Evolutionary conservation across 1,140 invertebrate genomes (phyloP).

Genomic region (Sarcophaga peregrina): DNA sequence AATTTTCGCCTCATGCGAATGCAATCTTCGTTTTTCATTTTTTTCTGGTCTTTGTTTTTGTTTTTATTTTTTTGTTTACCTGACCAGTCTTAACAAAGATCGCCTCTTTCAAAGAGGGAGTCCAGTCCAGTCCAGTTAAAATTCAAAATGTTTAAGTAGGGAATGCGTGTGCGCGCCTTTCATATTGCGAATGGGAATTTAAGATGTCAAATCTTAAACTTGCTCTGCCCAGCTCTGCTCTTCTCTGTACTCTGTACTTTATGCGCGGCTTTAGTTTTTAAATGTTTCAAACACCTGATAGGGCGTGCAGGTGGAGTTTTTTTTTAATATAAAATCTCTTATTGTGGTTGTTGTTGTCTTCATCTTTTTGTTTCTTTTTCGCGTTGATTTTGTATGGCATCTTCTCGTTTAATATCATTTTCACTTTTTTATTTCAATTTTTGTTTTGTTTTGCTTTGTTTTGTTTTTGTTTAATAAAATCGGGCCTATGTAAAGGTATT

Average conservation of each 20-base stretch:
- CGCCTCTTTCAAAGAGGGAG: neutral
- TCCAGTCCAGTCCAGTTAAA: neutral
- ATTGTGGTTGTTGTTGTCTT: no score
- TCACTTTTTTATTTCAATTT: constrained; percentile 1
- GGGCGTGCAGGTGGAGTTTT: constrained; percentile 39
- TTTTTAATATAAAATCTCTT: neutral
- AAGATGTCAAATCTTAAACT: constrained; percentile 35
- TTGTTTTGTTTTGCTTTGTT: no score
- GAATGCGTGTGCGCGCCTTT: neutral
- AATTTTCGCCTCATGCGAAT: constrained; percentile 42
- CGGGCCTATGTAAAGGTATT: neutral
- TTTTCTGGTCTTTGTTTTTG: neutral
- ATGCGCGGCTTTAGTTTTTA: constrained; percentile 30
- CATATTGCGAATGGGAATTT: neutral
- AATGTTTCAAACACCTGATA: constrained; percentile 40
- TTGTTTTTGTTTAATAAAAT: neutral
- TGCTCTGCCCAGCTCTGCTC: neutral
- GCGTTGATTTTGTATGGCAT: neutral
- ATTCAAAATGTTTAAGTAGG: neutral
- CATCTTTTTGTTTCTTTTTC: neutral
- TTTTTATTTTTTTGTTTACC: constrained; percentile 22
- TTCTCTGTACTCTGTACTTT: no score
- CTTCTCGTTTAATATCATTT: neutral
- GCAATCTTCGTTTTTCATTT: neutral
- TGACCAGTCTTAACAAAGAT: constrained; percentile 39